Evolutionary conservation across 2,113 vertebrate genomes (phyloP), one percentile per base, ranked within the genome.

Genomic region (Columbina picui): DNA sequence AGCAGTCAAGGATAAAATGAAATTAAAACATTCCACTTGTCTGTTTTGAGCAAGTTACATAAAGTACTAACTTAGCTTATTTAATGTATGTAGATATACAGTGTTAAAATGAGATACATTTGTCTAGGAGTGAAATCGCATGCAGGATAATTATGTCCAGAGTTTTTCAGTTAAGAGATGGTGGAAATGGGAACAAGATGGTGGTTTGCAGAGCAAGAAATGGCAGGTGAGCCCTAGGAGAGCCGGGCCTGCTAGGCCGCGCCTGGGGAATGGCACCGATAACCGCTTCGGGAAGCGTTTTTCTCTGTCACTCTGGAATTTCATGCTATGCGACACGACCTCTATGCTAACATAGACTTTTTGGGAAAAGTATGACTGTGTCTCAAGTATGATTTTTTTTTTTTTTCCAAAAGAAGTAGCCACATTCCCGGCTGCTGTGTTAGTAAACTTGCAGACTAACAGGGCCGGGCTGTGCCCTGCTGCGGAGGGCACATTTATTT

Each of bases 181-280:
- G 43, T 84, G n/a, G 45, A 29, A 78, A 59, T 45, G 53, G 25
- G 78, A 52, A 43, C 30, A 60, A 90, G 78, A 69, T 94, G 82
- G 81, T 89, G 78, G 32, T 38, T 60, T 43, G 19, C 16, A 27
- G 82, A 69, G 36, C 82, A 88, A 50, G 63, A 91, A 93, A 91
- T 85, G 89, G 89, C 26, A 68, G 84, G 61, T 69, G 84, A 95
- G 63, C 74, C 36, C 23, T 53, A 68, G 73, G 61, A 81, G 65
- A 30, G 69, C 87, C 56, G n/a, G 27, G 43, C 47, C 2, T 1
- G 25, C 85, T 41, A 59, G 87, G 53, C 63, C 30, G 20, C 70
- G 2, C 0, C 21, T 53, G 21, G 50, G 64, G 34, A 77, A 47
- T n/a, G 41, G 43, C 23, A 41, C 69, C 2, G 2, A 5, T 78